Evolutionary conservation across 2,797 vertebrate genomes (phyloP).

Genomic region (Hozukius guyotensis): DNA sequence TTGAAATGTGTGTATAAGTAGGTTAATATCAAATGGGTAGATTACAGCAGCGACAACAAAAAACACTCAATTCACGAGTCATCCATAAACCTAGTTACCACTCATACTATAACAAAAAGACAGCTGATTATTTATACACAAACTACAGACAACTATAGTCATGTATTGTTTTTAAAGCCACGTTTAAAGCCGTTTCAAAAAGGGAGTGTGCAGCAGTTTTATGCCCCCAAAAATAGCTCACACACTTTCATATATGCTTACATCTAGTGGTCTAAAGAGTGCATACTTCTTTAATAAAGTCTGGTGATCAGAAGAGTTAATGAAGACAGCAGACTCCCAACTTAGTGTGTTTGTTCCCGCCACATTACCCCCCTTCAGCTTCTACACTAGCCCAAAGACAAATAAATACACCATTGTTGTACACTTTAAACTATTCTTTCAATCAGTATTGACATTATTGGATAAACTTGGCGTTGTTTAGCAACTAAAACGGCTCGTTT

Average conservation of each 20-base stretch:
- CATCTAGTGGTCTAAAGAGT: slow-evolving; percentile 1
- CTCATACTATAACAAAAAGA: not conserved
- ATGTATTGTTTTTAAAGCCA: slow-evolving; percentile 28
- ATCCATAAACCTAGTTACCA: slow-evolving; percentile 40
- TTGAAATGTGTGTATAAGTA: slow-evolving; percentile 9
- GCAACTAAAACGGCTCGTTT: not conserved
- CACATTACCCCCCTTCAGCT: slow-evolving; percentile 73
- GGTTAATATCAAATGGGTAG: slow-evolving; percentile 42
- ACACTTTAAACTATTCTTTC: not conserved
- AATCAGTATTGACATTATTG: rapidly evolving
- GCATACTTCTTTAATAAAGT: slow-evolving; percentile 30
- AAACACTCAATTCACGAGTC: slow-evolving; percentile 63
- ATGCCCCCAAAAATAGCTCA: slow-evolving; percentile 14
- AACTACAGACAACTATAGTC: not conserved
- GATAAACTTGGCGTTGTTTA: not conserved
- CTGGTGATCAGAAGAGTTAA: not conserved
- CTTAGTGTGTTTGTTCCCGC: slow-evolving; percentile 77
- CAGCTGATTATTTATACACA: slow-evolving; percentile 1
- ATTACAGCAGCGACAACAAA: slow-evolving; percentile 67
- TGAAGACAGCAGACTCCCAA: too few species aligned
- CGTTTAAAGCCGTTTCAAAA: slow-evolving; percentile 11
- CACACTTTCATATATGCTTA: not conserved
- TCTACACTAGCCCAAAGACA: slow-evolving; percentile 29
- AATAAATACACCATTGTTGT: slow-evolving; percentile 1
- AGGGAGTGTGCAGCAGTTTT: slow-evolving; percentile 39